Evolutionary conservation across 2,888 invertebrate species (phyloP).

Genomic region (Drosophila multiciliata): DNA sequence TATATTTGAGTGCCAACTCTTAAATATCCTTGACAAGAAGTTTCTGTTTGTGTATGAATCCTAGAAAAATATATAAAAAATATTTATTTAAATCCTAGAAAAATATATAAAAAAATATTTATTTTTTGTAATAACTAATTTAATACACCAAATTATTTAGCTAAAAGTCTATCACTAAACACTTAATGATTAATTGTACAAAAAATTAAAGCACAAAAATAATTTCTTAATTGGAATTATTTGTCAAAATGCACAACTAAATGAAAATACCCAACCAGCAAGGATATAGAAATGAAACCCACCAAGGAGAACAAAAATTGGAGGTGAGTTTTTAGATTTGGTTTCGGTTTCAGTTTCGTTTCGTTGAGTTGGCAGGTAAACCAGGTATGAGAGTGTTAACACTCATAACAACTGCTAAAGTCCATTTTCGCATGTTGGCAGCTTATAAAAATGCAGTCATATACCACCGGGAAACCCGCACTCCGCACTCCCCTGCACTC

Average conservation of each 20-base stretch:
- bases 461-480: slow-evolving; percentile 48
- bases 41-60: not conserved
- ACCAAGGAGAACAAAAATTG: slow-evolving; percentile 4
- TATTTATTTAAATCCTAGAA: too few species aligned
- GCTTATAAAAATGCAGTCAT: slow-evolving; percentile 81
- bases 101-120: too few species aligned
- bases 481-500: not conserved
- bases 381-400: slow-evolving; percentile 78
- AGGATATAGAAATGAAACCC: slow-evolving; percentile 3
- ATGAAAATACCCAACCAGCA: not conserved
- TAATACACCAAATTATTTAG: not conserved
- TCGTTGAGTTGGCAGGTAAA: slow-evolving; percentile 34
- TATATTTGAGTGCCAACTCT: too few species aligned
- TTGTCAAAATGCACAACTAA: not conserved
- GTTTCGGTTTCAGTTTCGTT: slow-evolving; percentile 56
- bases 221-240: not conserved
- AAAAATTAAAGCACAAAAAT: too few species aligned
- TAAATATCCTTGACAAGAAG: slow-evolving; percentile 1
- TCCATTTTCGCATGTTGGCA: slow-evolving; percentile 83
- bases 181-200: too few species aligned
- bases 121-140: too few species aligned
- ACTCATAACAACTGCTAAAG: slow-evolving; percentile 82
- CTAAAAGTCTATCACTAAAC: not conserved
- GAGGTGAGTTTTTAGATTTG: slow-evolving; percentile 34
- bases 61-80: not conserved